Conservation (phyloP, 2,888 invertebrate species). For the Theodoxus fluviatilis region DNA sequence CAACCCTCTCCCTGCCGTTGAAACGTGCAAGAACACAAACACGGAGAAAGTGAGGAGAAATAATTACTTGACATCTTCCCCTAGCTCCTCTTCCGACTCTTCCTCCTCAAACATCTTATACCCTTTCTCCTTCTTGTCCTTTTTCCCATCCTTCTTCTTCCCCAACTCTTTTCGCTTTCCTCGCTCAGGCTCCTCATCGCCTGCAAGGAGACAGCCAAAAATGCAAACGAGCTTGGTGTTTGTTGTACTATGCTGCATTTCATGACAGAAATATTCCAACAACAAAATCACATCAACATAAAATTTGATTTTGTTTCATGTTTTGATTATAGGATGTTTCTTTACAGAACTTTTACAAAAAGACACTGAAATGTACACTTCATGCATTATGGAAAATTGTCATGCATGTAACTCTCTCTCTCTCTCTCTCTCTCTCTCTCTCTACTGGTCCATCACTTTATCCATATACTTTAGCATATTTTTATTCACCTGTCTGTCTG, state of each 20-base stretch:
- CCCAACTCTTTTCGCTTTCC: too few species aligned
- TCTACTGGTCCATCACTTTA: background rate
- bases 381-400: too few species aligned
- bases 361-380: too few species aligned
- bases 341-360: too few species aligned
- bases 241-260: too few species aligned
- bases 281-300: too few species aligned
- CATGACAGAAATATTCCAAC: too few species aligned
- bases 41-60: background rate
- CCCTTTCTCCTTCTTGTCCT: constrained; percentile 83
- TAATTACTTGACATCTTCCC: constrained; percentile 74
- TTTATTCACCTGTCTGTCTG: constrained; percentile 1
- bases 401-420: too few species aligned
- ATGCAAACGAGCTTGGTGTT: too few species aligned
- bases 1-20: background rate
- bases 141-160: constrained; percentile 32
- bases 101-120: constrained; percentile 92
- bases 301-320: too few species aligned
- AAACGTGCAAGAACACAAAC: background rate
- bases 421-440: background rate
- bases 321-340: too few species aligned
- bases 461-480: background rate
- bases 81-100: constrained; percentile 79
- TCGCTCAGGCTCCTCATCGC: constrained; percentile 30
- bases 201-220: constrained; percentile 8